These are phyloP conservation scores for Brevimyrus niger DNA, from an alignment of 2,113 vertebrate genomes.

Conservation along the genomic window DNA sequence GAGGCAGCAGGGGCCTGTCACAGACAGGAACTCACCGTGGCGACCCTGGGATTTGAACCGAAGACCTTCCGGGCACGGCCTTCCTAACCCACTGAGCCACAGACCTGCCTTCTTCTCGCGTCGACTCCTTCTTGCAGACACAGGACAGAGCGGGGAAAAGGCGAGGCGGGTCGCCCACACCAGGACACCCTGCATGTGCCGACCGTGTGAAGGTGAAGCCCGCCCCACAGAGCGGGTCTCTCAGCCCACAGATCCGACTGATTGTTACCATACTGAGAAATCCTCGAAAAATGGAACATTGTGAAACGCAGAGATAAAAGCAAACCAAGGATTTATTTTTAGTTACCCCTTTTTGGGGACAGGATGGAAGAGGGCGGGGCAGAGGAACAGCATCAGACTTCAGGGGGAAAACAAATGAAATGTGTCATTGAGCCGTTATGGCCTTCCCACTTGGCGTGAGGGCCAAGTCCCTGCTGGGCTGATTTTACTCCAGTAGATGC, in stretches of 20 bases:
- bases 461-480: not conserved
- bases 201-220: not conserved
- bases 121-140: not conserved
- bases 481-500: not conserved
- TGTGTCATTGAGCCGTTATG: not conserved
- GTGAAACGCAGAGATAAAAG: not conserved
- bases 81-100: not conserved
- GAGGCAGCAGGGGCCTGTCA: not conserved
- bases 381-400: not conserved
- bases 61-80: not conserved
- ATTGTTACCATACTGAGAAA: not conserved
- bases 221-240: not conserved
- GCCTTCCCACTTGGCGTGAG: not conserved
- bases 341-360: not conserved
- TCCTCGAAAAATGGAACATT: not conserved
- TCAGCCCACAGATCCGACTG: not conserved
- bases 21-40: not conserved
- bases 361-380: not conserved
- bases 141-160: not conserved
- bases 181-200: not conserved
- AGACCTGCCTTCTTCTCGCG: not conserved
- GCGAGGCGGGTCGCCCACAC: not conserved
- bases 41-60: not conserved
- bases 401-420: not conserved
- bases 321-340: not conserved